Evolutionary conservation across 2,113 vertebrate species (phyloP), one percentile per base, ranked within the genome.

Genomic region (Nesoenas mayeri): DNA sequence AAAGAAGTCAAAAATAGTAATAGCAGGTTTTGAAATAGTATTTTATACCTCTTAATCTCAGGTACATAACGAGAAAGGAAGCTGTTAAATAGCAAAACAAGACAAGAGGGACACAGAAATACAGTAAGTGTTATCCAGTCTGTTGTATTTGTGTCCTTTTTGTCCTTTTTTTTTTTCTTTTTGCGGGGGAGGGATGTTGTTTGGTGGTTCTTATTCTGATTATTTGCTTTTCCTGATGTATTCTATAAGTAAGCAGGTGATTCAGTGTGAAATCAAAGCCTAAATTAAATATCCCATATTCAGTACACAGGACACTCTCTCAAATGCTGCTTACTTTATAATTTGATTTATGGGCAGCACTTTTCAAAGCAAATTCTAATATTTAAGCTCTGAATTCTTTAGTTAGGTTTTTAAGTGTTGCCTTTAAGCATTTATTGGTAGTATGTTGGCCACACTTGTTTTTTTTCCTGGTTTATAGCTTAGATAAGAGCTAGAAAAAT

Each of bases 11-110:
- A 97, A 91, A 95, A 88, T 88, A 95, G 97, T 87, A 91, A 92
- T 86, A 95, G 95, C 95, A 97, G 74, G 96, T 97, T 98, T 97
- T 98, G 97, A 97, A 97, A 96, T 97, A 96, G 97, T 97, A 91
- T 98, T 96, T 97, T 97, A 97, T 97, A 97, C 96, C 96, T 98
- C 97, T 97, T 96, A 96, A 98, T 97, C 95, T 98, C 96, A 97
- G 96, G 96, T 97, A 91, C 91, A 95, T 96, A 97, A 97, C 92
- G 91, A 84, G 62, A 97, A 97, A 94, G 97, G 91, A 98, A 97
- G 95, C 97, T 98, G 94, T 97, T 96, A 97, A 97, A 95, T 98
- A 98, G 96, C 95, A 97, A 97, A 97, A 93, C 96, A 96, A 96
- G 96, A 93, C 96, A 97, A 92, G 96, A 97, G 97, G 93, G 97